phyloP scores from a whole-genome alignment of 2,797 vertebrate genomes.

The Catamblyrhynchus diadema region DNA sequence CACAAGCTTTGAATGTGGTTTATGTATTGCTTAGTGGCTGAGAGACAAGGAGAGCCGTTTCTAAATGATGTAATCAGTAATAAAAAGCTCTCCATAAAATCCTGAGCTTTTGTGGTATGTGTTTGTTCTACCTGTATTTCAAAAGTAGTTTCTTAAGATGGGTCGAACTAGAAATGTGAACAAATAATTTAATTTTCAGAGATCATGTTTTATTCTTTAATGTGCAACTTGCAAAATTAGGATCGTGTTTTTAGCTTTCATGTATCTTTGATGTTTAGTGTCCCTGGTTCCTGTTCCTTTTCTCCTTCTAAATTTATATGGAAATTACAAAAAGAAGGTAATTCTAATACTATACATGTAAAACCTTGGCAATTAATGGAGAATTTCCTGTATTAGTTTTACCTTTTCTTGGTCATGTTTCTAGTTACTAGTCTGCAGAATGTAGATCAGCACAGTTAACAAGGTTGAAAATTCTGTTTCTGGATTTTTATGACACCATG shows the following conservation, averaged over 20 bases:
- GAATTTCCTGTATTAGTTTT: not conserved
- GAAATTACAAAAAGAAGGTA: not conserved
- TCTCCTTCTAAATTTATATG: not conserved
- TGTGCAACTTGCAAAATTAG: not conserved
- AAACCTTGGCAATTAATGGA: not conserved
- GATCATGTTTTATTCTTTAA: not conserved
- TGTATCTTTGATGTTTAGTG: not conserved
- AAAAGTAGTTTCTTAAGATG: not conserved
- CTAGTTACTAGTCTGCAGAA: not conserved
- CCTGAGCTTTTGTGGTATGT: rapidly evolving
- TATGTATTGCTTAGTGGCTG: not conserved
- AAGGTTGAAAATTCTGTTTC: not conserved
- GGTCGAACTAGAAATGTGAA: not conserved
- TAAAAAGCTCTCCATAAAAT: not conserved
- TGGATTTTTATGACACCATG: rapidly evolving
- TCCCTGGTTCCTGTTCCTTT: not conserved
- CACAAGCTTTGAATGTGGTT: not conserved
- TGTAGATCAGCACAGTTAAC: not conserved
- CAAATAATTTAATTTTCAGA: not conserved
- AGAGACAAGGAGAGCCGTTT: rapidly evolving
- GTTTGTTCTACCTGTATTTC: not conserved
- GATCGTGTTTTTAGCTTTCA: rapidly evolving
- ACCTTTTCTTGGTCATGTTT: not conserved
- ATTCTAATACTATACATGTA: not conserved
- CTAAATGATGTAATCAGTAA: not conserved